Conservation (phyloP, 2,113 vertebrate genomes). For the Cyprinus carpio region DNA sequence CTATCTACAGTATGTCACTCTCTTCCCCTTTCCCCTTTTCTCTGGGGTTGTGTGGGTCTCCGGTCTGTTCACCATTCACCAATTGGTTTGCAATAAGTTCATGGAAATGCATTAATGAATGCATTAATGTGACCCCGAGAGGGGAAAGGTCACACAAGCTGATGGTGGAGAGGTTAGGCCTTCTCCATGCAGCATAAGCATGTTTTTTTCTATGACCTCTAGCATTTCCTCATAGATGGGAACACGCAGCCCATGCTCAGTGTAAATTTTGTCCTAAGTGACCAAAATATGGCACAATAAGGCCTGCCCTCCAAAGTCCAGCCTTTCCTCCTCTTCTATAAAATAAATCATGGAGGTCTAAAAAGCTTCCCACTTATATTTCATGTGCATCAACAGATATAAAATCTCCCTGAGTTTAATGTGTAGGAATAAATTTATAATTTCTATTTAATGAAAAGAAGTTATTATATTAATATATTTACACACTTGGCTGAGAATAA, state of each 20-base stretch:
- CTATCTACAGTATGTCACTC: constrained; percentile 43
- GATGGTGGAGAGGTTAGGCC: background rate
- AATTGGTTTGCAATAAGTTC: constrained; percentile 56
- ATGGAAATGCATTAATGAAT: constrained; percentile 57
- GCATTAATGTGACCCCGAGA: constrained; percentile 52
- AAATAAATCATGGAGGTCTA: background rate
- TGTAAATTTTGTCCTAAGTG: constrained; percentile 1
- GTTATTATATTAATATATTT: background rate
- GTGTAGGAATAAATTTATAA: background rate
- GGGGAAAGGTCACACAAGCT: constrained; percentile 12
- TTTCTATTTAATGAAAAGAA: background rate
- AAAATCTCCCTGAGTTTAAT: background rate
- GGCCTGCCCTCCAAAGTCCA: background rate
- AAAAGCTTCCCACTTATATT: background rate
- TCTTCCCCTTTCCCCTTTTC: constrained; percentile 36
- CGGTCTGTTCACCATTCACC: constrained; percentile 54
- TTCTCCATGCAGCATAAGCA: background rate
- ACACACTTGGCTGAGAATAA: too few relatives aligned
- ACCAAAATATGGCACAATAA: background rate
- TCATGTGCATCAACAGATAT: background rate
- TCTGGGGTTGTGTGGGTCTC: constrained; percentile 46
- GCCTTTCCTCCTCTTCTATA: background rate
- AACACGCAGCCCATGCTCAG: background rate
- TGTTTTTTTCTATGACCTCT: background rate
- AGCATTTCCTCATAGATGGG: background rate